Evolutionary conservation across 2,113 vertebrate genomes (phyloP), one percentile per base, ranked within the genome.

Genomic region (Oncorhynchus gorbuscha): DNA sequence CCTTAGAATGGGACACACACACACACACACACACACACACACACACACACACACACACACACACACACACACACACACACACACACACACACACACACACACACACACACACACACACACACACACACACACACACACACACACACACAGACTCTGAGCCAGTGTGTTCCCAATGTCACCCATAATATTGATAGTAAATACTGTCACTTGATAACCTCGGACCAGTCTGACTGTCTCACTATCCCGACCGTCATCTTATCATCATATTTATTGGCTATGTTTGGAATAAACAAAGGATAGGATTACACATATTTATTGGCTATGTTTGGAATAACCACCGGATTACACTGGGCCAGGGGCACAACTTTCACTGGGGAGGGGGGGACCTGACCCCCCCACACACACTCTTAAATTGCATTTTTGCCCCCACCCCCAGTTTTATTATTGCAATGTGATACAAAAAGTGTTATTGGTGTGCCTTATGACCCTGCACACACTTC

Each of bases 141-240:
- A 24, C 24, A 24, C 71, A 74, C 72, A 11, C 16, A 61, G 22
- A 35, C 39, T 35, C 72, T 71, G 75, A 58, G 76, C 66, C 30
- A 58, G 73, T 73, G 69, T 79, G 75, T 87, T 89, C 72, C 80
- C 71, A 28, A 79, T 79, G 79, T 75, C 71, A 92, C 90, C 85
- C 91, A 91, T 85, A 93, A 93, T 94, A 94, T 94, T 94, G 90
- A 93, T 89, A 90, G 87, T 93, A 89, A 91, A 93, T 84, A 94
- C 80, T 84, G 7, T 18, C 75, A 71, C 81, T 83, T 80, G 83
- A 85, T 83, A 90, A 88, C 87, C 79, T 72, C 22, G 72, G 84
- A 84, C 77, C 87, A 78, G 82, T 85, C 83, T 11, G 82, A 83
- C 82, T 82, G 82, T 89, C 87, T 83, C 81, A 86, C 82, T 91